Evolutionary conservation across 2,888 invertebrate genomes (phyloP), one percentile per base, ranked within the genome.

Genomic region (Eupithecia pulchellata): DNA sequence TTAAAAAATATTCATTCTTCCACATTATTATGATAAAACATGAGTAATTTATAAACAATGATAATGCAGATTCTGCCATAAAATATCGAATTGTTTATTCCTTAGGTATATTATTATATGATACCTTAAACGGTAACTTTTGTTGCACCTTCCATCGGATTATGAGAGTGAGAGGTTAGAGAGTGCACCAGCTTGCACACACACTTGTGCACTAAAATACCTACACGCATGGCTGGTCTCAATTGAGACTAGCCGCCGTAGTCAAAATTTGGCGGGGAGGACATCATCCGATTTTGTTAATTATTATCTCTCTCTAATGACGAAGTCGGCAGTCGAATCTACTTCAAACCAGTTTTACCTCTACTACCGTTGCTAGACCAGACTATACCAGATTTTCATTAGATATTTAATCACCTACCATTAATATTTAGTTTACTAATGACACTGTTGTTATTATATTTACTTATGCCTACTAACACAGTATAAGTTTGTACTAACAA

Each of bases 291-390:
- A n/a, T 42, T 42, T 42, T 42, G 8, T n/a, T 20, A 42, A 42
- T 42, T 42, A n/a, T 4, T 42, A n/a, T 17, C 17, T 17, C 3
- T 39, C 39, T 39, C 4, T 4, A 25, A 20, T 13, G 25, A 25
- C 25, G 25, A 52, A 52, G 11, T 25, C 52, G 4, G 11, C 11
- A 47, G 9, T 47, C 20, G 11, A 25, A 25, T 47, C 52, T 52
- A 52, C 13, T 52, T 52, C 25, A 52, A 25, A 52, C 52, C 25
- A 52, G 52, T 52, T 52, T 52, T 13, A 52, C 52, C 52, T 52
- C 25, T 52, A 25, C 13, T 25, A 52, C 25, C 25, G 52, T 25
- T 52, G 20, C 20, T 52, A 52, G 52, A 52, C 52, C 52, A 52
- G 20, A 52, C 25, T 52, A 11, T 13, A 52, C 25, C 25, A 25